These are phyloP conservation scores for Ophiothrix spiculata DNA, from an alignment of 35 echinoderm and acorn worm genomes.

Conservation along the genomic window DNA sequence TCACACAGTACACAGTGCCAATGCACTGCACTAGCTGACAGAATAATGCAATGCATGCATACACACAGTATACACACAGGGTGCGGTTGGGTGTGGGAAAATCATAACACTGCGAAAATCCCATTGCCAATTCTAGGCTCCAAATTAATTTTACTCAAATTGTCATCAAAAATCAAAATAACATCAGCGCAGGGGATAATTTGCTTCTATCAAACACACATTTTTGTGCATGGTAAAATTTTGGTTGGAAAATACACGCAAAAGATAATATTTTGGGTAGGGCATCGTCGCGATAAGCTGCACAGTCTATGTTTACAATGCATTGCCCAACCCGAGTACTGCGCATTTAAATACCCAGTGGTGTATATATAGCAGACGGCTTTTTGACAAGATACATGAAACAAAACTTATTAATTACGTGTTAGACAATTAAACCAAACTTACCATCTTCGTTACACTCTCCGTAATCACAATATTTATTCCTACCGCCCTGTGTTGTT, in stretches of 20 bases:
- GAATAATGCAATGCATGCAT: no score
- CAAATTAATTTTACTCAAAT: no score
- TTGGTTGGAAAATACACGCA: not conserved
- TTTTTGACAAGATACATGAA: conserved; percentile 2
- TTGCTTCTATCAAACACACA: no score
- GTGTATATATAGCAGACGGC: not conserved
- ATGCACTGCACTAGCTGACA: not conserved
- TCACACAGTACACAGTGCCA: not conserved
- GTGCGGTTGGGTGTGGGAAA: conserved; percentile 13
- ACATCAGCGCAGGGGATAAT: no score
- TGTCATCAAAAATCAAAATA: no score
- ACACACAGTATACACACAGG: no score
- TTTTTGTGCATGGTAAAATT: no score
- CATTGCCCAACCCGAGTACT: conserved; percentile 9
- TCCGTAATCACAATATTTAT: conserved; percentile 63
- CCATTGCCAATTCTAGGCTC: no score
- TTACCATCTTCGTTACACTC: conserved; percentile 67
- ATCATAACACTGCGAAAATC: not conserved
- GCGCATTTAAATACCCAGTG: not conserved
- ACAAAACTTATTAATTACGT: not conserved
- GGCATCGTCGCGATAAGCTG: not conserved
- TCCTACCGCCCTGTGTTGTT: conserved; percentile 31
- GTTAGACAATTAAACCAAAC: conserved; percentile 8
- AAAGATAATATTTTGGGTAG: conserved; percentile 1
- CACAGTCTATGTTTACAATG: not conserved